phyloP scores from a whole-genome alignment of 1,140 invertebrate species.

The Hypothenemus hampei region DNA sequence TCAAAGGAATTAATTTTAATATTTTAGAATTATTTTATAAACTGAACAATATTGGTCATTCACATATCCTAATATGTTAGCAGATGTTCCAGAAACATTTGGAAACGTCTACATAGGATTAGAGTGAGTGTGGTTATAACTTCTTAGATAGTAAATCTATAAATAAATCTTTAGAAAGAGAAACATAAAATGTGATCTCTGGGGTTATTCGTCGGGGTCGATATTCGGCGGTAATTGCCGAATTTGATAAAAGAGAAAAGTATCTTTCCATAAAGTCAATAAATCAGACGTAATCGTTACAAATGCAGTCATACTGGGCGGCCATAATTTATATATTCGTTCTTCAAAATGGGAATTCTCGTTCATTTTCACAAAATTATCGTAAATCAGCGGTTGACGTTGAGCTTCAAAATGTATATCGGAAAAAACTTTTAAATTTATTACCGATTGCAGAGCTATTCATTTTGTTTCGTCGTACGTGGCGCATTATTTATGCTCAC shows the following conservation, averaged over 20 bases:
- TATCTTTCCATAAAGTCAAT: slow-evolving; percentile 42
- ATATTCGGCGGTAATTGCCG: slow-evolving; percentile 30
- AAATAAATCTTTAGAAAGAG: no score
- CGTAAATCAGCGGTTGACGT: slow-evolving; percentile 45
- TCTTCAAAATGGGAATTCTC: slow-evolving; percentile 45
- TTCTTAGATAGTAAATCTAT: no score
- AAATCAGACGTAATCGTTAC: slow-evolving; percentile 45
- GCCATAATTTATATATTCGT: slow-evolving; percentile 44
- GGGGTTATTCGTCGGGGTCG: no score
- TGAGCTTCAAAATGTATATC: slow-evolving; percentile 43
- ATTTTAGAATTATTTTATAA: no score
- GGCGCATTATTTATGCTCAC: no score
- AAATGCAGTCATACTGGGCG: slow-evolving; percentile 42
- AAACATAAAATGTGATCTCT: no score
- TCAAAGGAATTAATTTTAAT: no score
- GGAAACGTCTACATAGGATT: no score
- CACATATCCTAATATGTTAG: no score
- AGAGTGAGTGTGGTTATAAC: no score
- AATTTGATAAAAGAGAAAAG: slow-evolving; percentile 40
- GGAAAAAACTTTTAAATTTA: slow-evolving; percentile 41
- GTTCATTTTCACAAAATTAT: slow-evolving; percentile 47
- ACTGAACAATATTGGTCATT: no score
- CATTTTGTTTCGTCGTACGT: slow-evolving; percentile 36
- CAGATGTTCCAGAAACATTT: no score
- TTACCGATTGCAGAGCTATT: slow-evolving; percentile 38